Conservation (phyloP, 2,113 vertebrate species). For the Sebastes fasciatus region DNA sequence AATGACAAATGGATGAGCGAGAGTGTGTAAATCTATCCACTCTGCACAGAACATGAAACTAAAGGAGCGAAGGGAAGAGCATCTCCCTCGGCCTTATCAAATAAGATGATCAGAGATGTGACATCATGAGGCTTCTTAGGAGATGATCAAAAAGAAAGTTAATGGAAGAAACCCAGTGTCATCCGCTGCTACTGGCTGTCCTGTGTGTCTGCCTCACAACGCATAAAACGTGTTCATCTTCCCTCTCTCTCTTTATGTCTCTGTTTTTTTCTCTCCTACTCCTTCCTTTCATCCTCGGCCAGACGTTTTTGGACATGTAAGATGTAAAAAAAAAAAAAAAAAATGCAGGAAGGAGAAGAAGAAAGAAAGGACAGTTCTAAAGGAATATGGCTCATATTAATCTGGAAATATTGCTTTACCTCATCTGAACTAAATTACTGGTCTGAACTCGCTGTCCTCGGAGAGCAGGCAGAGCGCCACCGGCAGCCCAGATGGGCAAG, state of each 20-base stretch:
- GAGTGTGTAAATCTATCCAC: slow-evolving; percentile 27
- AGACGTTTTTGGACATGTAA: slow-evolving; percentile 82
- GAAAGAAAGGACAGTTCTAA: slow-evolving; percentile 78
- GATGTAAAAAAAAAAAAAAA: slow-evolving; percentile 68
- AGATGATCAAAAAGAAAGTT: slow-evolving; percentile 14
- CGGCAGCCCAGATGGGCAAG: slow-evolving; percentile 81
- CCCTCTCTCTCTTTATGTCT: slow-evolving; percentile 39
- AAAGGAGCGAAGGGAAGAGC: slow-evolving; percentile 19
- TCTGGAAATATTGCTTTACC: slow-evolving; percentile 85
- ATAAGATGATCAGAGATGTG: slow-evolving; percentile 31
- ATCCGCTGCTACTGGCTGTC: slow-evolving; percentile 19
- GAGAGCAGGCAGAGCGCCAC: slow-evolving; percentile 77
- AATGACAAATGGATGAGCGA: slow-evolving; percentile 20
- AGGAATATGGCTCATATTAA: slow-evolving; percentile 86
- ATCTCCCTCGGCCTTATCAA: slow-evolving; percentile 11
- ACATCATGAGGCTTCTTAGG: slow-evolving; percentile 21
- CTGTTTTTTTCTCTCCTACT: slow-evolving; percentile 51
- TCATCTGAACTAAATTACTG: slow-evolving; percentile 87
- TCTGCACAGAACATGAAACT: slow-evolving; percentile 30
- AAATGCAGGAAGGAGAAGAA: slow-evolving; percentile 73
- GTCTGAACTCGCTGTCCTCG: slow-evolving; percentile 83
- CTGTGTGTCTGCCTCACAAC: slow-evolving; percentile 47
- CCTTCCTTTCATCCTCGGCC: slow-evolving; percentile 82
- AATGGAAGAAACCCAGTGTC: slow-evolving; percentile 19
- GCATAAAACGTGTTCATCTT: slow-evolving; percentile 72